Evolutionary conservation across 2,797 vertebrate species (phyloP), one percentile per base, ranked within the genome.

Genomic region (Hoplostethus atlanticus): DNA sequence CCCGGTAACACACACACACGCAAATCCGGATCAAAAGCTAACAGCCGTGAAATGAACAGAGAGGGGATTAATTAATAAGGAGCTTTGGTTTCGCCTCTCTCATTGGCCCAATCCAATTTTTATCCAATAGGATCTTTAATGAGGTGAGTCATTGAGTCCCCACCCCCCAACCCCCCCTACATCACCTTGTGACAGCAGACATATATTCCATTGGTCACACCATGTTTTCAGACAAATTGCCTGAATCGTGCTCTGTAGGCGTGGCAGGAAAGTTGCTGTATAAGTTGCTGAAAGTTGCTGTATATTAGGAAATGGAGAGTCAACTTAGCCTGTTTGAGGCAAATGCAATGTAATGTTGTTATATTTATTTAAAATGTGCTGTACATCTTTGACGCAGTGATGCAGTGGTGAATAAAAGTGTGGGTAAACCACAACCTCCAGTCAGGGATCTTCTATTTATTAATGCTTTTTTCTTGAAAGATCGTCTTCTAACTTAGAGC

Each of bases 101-200:
- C 60, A 15, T 44, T 63, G 68, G 64, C 71, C 74, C 69, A 66
- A 72, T 91, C 80, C 71, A 16, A 73, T 79, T 65, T 80, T 70
- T 54, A 74, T 68, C 82, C 84, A 87, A 86, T 87, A 75, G 81
- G 77, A 76, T 84, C 79, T 78, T 80, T 88, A 88, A 89, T 85
- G 80, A 86, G 81, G 65, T 80, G 83, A 87, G 69, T 80, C 80
- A 50, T 44, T 25, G 68, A 84, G 73, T 81, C 80, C 21, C 21
- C 21, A 21, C 21, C 21, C 21, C 21, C 21, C 21, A 1, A 64
- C 65, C 79, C 76, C 25, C 53, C 60, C 60, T 44, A 64, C 84
- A 84, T 85, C 81, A 70, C 74, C 72, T 59, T 16, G 48, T 64
- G 80, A 89, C 84, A 77, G 82, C 47, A 15, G 73, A 87, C 81